Base-by-base conservation (phyloP, 2,113 vertebrate genomes). In the Leptobrachium leishanense region DNA sequence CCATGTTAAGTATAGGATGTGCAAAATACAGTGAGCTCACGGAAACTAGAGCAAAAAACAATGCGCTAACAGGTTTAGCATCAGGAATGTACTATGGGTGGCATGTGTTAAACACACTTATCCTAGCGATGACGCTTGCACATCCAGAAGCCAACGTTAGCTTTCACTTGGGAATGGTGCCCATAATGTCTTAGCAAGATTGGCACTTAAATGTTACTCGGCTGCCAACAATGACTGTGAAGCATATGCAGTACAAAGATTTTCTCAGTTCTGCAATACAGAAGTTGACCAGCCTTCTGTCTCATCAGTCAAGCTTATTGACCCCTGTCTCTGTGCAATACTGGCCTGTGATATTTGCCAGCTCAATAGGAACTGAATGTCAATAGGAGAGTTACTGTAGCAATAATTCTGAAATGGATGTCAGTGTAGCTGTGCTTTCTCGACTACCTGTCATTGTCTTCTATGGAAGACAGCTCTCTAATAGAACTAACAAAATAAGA, bases 271-370 rank as follows among this genome's bases (percentile, higher is more conserved):
- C 40, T n/a, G 77, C 15, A 72, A 79, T 66, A 50, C 40, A 79
- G 44, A 66, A 55, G 41, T 74, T 74, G 77, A 80, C 71, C 77
- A 80, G 64, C 43, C 50, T 74, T 74, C 71, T 80, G 71, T 69
- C 77, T 80, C 71, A 80, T 80, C 77, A 80, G 63, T 80, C 71
- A 80, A 74, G 71, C 70, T 80, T 80, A 80, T 80, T 80, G 77
- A 80, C 77, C 77, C 66, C 70, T 68, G 77, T 80, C 77, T 74
- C n/a, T 42, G 43, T 42, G 54, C 8, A 68, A 46, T 74, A 80
- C 72, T 59, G 71, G 77, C 71, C 70, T 53, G 41, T 8, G 54
- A 80, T 73, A 74, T 59, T 46, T 80, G 77, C 77, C 77, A 80
- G 66, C 71, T 80, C 53, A 68, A 59, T 68, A 66, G 42, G 70